Evolutionary conservation across 2,113 vertebrate genomes (phyloP).

Genomic region (Accipiter cooperii): DNA sequence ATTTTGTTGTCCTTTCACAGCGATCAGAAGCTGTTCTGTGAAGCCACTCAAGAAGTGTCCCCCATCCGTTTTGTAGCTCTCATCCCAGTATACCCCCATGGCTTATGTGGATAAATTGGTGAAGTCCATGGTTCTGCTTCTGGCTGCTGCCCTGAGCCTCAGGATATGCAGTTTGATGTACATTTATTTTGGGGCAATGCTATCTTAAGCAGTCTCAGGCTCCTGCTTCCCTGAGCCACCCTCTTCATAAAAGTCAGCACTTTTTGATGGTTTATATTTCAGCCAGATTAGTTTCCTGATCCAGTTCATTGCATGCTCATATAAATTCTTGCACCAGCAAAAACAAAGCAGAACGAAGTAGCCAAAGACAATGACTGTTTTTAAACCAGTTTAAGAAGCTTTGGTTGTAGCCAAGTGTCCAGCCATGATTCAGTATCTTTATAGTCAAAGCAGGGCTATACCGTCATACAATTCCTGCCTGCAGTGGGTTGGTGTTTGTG

Average conservation of each 20-base stretch:
- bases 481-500: neutral
- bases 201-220: neutral
- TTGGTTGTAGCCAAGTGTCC: neutral
- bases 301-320: conserved; percentile 9
- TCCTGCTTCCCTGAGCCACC: neutral
- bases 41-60: neutral
- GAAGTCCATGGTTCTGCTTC: neutral
- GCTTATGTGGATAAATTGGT: neutral
- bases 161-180: neutral
- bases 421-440: neutral
- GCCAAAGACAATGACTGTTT: neutral
- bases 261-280: conserved; percentile 32
- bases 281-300: conserved; percentile 25
- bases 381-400: neutral
- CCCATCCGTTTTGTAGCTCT: neutral
- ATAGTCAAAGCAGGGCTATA: neutral
- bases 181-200: conserved; percentile 3
- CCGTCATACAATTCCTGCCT: neutral
- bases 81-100: neutral
- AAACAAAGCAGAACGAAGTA: neutral
- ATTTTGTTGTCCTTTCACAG: neutral
- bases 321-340: conserved; percentile 37
- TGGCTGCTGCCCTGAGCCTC: neutral
- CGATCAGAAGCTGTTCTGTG: neutral
- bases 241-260: conserved; percentile 28